phyloP scores from a whole-genome alignment of 2,797 vertebrate genomes.

The Betta splendens region DNA sequence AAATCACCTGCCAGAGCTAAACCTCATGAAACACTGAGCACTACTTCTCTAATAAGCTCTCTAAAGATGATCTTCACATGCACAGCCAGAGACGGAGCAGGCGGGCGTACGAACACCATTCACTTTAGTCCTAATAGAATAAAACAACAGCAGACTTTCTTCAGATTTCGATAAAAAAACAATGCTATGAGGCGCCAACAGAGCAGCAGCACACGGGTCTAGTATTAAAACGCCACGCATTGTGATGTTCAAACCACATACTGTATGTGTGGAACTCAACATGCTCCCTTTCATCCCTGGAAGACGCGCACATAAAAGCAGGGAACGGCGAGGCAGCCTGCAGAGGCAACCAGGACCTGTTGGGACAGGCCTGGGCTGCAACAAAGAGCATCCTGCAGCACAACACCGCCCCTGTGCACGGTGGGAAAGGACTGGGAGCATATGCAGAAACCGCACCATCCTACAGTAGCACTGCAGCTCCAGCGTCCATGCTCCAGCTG shows the following conservation, averaged over 20 bases:
- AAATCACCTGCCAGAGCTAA: slow-evolving; percentile 57
- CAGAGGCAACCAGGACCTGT: slow-evolving; percentile 75
- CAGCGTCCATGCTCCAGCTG: not conserved
- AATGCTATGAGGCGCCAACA: no score
- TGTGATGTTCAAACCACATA: no score
- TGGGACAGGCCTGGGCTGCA: slow-evolving; percentile 76
- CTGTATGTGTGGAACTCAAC: slow-evolving; percentile 23
- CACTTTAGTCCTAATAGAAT: no score
- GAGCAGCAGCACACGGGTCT: no score
- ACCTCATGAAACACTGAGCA: slow-evolving; percentile 48
- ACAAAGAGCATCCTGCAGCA: slow-evolving; percentile 80
- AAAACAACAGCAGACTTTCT: no score
- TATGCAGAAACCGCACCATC: slow-evolving; percentile 30
- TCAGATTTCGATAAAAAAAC: no score
- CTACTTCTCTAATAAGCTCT: slow-evolving; percentile 9
- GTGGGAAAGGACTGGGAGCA: slow-evolving; percentile 52
- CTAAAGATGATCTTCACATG: slow-evolving; percentile 16
- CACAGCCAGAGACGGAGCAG: not conserved
- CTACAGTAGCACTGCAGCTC: slow-evolving; percentile 12
- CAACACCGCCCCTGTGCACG: slow-evolving; percentile 66
- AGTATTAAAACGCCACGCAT: no score
- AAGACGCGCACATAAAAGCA: slow-evolving; percentile 76
- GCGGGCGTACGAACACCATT: no score
- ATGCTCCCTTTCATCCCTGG: slow-evolving; percentile 40
- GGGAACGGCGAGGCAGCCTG: slow-evolving; percentile 66